Evolutionary conservation across 2,113 vertebrate species (phyloP).

Genomic region (Peromyscus leucopus): DNA sequence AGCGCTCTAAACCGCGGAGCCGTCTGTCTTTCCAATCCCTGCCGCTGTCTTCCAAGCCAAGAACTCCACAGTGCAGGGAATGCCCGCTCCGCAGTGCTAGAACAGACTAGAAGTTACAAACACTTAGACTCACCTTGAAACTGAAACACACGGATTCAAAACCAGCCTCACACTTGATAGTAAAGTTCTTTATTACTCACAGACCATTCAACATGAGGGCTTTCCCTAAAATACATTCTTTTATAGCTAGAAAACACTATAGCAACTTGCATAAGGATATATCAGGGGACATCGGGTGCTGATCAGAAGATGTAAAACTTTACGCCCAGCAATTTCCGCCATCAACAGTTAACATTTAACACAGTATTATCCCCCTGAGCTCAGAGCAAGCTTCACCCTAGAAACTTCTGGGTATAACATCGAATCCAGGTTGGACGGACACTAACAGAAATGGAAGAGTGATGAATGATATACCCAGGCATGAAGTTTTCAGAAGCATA

Average conservation of each 20-base stretch:
- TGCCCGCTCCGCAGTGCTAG: background rate
- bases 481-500: background rate
- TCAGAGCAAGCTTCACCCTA: background rate
- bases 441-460: background rate
- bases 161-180: background rate
- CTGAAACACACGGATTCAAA: background rate
- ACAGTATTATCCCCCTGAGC: background rate
- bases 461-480: too few species aligned
- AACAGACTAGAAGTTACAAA: background rate
- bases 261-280: background rate
- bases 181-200: background rate
- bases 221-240: background rate
- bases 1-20: background rate
- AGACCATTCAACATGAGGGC: background rate
- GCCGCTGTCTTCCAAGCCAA: background rate
- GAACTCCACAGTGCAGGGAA: background rate
- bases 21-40: background rate
- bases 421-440: background rate
- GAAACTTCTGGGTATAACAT: background rate
- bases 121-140: background rate
- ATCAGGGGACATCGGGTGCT: background rate
- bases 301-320: background rate
- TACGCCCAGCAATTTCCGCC: background rate
- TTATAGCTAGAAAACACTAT: background rate
- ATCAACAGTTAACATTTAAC: background rate